Conservation (phyloP, 2,888 invertebrate genomes). For the Parelbella ahira region DNA sequence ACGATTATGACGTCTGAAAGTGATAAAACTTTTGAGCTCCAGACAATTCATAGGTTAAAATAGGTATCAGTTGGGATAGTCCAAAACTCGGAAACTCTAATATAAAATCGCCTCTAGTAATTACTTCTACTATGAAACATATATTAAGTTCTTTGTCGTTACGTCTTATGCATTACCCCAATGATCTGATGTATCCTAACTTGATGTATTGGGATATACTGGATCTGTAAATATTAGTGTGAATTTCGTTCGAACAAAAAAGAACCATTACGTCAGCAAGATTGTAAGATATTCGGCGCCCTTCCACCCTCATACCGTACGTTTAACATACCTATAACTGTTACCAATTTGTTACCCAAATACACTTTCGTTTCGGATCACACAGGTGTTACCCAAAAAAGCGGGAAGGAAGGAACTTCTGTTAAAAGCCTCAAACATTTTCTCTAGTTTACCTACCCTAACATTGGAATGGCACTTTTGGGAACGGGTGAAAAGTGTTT, state of each 20-base stretch:
- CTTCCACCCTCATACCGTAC: background rate
- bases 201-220: no score
- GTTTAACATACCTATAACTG: background rate
- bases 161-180: no score
- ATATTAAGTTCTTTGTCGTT: no score
- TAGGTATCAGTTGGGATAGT: no score
- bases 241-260: background rate
- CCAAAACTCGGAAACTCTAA: no score
- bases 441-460: background rate
- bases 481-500: background rate
- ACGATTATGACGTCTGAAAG: no score
- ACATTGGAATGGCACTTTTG: constrained; percentile 4
- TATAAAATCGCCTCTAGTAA: no score
- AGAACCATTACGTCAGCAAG: background rate
- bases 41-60: no score
- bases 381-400: constrained; percentile 4
- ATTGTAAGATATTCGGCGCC: background rate
- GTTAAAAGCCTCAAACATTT: constrained; percentile 4
- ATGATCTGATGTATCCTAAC: no score
- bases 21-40: no score
- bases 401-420: constrained; percentile 5
- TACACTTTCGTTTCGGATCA: constrained; percentile 8
- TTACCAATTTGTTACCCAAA: constrained; percentile 11
- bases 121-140: no score
- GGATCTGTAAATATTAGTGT: no score